Percentiles rank a stretch among this genome's conserved stretches.
Evolutionary conservation across 2,113 vertebrate species (phyloP).

Genomic region (Boleophthalmus pectinirostris): DNA sequence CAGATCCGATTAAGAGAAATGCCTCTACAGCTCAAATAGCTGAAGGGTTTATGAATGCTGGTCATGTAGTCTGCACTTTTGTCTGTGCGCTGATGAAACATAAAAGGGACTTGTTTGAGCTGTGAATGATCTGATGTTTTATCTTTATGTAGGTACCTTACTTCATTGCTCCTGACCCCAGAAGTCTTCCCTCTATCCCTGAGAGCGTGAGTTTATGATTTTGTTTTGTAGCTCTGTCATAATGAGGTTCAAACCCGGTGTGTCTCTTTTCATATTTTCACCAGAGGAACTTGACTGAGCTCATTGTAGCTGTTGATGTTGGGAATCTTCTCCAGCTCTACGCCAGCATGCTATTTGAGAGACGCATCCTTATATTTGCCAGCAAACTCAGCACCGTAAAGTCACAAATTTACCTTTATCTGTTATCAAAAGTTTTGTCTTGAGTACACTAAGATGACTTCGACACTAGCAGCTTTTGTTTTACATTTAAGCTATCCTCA

Average conservation of each 20-base stretch:
- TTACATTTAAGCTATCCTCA: background rate
- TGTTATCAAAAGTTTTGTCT: background rate
- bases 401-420: background rate
- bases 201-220: slow-evolving; percentile 82
- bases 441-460: too few species aligned
- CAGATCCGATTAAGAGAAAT: background rate
- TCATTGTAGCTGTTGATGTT: slow-evolving; percentile 86
- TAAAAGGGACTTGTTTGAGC: background rate
- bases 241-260: background rate
- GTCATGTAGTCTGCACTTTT: background rate
- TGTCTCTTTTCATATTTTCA: background rate
- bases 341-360: slow-evolving; percentile 87
- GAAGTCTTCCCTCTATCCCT: slow-evolving; percentile 85
- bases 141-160: slow-evolving; percentile 77
- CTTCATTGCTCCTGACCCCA: slow-evolving; percentile 85
- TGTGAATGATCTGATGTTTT: background rate
- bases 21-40: background rate
- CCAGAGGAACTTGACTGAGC: slow-evolving; percentile 90
- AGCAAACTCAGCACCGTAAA: slow-evolving; percentile 89
- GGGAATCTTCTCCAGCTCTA: slow-evolving; percentile 86
- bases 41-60: background rate
- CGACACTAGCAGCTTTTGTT: background rate
- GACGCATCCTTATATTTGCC: slow-evolving; percentile 84
- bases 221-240: background rate
- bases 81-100: background rate